Percentiles rank a stretch among this genome's conserved stretches.
Conservation (phyloP, 2,113 vertebrate genomes). For the Halichoerus grypus region DNA sequence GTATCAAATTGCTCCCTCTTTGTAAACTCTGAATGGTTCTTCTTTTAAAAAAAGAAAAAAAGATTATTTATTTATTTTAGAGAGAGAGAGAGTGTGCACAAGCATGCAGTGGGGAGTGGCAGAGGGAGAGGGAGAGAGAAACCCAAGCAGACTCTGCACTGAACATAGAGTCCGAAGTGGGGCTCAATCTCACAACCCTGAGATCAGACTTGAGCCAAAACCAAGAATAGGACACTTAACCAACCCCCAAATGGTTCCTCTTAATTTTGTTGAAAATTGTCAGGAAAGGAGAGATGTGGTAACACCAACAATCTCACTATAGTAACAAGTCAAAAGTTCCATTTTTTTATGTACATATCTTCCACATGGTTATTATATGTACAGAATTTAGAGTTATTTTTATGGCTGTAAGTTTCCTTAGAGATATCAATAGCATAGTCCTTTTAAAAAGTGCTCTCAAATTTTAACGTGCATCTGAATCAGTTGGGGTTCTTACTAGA, state of each 20-base stretch:
- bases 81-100: not conserved
- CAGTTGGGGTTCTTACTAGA: not conserved
- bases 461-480: not conserved
- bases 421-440: not conserved
- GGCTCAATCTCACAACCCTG: not conserved
- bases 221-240: not conserved
- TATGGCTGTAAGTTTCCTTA: not conserved
- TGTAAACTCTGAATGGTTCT: not conserved
- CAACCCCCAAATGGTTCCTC: not conserved
- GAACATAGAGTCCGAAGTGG: not conserved
- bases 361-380: not conserved
- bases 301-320: not conserved
- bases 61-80: not conserved
- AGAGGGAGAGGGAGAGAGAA: not conserved
- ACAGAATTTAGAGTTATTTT: not conserved
- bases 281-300: not conserved
- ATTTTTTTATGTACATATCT: not conserved
- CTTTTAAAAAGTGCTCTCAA: not conserved
- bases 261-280: conserved; percentile 36
- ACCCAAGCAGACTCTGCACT: not conserved
- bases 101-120: too few relatives aligned
- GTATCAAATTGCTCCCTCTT: not conserved
- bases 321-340: not conserved
- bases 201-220: not conserved
- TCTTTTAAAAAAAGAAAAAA: not conserved